Conservation (phyloP, 2,113 vertebrate genomes). For the Hemibagrus wyckioides region DNA sequence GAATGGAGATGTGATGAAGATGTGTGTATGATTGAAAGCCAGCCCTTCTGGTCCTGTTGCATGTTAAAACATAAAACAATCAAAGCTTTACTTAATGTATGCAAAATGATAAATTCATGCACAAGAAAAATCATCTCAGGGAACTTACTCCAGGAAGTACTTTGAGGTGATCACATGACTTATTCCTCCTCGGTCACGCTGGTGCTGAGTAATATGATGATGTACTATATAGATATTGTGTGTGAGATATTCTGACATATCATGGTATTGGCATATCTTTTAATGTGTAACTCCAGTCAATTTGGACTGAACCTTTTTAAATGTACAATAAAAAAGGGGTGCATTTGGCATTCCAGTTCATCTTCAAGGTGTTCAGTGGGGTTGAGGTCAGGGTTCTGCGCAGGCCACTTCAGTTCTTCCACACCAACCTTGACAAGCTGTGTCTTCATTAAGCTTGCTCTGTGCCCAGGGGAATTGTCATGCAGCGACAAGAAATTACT, state of each 20-base stretch:
- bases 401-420: not conserved
- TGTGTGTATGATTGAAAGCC: not conserved
- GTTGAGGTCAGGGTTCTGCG: not conserved
- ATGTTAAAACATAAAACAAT: not conserved
- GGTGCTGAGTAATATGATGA: not conserved
- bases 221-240: no score
- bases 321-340: not conserved
- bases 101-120: not conserved
- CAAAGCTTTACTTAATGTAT: not conserved
- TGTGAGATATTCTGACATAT: not conserved
- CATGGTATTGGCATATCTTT: not conserved
- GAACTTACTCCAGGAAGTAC: not conserved
- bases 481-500: not conserved
- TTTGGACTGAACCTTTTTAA: not conserved
- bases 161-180: not conserved
- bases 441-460: not conserved
- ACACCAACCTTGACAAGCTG: not conserved
- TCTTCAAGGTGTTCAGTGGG: not conserved
- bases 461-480: not conserved
- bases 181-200: not conserved
- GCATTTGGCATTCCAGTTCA: not conserved
- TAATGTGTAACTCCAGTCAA: not conserved
- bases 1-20: not conserved
- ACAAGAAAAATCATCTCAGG: not conserved
- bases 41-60: not conserved